Conservation (phyloP, 2,113 vertebrate species). For the Lophius piscatorius region DNA sequence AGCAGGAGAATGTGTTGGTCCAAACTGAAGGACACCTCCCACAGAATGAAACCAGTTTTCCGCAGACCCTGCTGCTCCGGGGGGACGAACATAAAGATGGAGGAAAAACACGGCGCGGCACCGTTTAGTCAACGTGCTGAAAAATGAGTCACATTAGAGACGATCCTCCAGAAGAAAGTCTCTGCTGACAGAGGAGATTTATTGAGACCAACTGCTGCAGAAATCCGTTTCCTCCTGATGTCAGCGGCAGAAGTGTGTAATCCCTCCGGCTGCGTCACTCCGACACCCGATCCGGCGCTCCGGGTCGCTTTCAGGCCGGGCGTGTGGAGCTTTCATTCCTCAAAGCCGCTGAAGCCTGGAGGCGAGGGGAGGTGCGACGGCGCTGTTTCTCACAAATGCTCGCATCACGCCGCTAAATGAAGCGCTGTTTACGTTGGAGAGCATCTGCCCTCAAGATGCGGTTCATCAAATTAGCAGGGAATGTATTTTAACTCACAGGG, state of each 20-base stretch:
- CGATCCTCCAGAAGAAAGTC: background rate
- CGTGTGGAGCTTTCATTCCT: constrained; percentile 19
- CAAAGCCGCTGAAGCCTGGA: too few species aligned
- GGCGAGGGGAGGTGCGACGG: too few species aligned
- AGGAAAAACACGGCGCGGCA: too few species aligned
- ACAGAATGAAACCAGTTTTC: too few species aligned
- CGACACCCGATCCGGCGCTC: constrained; percentile 17
- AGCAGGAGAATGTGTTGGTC: too few species aligned
- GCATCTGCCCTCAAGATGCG: constrained; percentile 56
- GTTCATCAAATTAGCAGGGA: constrained; percentile 30
- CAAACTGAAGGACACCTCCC: too few species aligned
- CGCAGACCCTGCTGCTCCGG: too few species aligned
- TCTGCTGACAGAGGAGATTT: constrained; percentile 32
- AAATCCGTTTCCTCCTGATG: constrained; percentile 44
- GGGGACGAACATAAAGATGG: too few species aligned
- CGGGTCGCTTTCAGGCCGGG: constrained; percentile 50
- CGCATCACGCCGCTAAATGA: constrained; percentile 12
- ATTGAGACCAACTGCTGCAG: constrained; percentile 35
- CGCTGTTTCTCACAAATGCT: constrained; percentile 16
- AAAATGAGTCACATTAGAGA: constrained; percentile 8
- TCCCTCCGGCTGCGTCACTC: constrained; percentile 34
- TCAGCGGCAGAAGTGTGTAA: constrained; percentile 36
- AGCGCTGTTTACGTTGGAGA: constrained; percentile 35
- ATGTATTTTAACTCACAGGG: constrained; percentile 12
- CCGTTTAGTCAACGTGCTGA: background rate